Conservation (phyloP, 2,888 invertebrate species). For the Poecilobothrus nobilitatus region DNA sequence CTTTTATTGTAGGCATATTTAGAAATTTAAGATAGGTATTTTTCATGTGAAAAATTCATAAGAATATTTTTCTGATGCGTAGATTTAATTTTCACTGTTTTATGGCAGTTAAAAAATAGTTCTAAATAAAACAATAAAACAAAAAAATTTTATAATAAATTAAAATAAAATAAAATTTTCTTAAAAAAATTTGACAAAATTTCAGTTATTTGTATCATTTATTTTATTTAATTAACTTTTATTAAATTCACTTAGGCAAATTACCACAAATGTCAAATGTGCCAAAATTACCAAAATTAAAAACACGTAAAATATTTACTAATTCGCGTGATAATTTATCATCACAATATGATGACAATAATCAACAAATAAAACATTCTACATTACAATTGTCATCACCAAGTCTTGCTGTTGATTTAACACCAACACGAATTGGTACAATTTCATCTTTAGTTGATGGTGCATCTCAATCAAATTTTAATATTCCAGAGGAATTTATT, state of each 20-base stretch:
- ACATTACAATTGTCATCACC: slow-evolving; percentile 19
- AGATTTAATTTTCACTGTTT: no score
- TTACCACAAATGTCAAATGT: slow-evolving; percentile 29
- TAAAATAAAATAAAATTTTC: no score
- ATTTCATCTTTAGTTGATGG: slow-evolving; percentile 31
- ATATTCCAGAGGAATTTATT: slow-evolving; percentile 22
- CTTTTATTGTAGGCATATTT: no score
- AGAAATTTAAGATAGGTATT: no score
- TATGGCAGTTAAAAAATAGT: no score
- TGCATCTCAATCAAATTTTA: slow-evolving; percentile 17
- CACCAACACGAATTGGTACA: slow-evolving; percentile 39
- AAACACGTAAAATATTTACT: slow-evolving; percentile 36
- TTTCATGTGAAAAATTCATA: no score
- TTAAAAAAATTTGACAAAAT: no score
- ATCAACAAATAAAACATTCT: slow-evolving; percentile 12
- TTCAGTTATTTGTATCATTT: no score
- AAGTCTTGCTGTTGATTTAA: slow-evolving; percentile 33
- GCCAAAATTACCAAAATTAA: slow-evolving; percentile 35
- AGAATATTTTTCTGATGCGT: no score
- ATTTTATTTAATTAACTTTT: slow-evolving; percentile 10
- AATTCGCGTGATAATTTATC: slow-evolving; percentile 18
- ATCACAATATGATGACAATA: background rate
- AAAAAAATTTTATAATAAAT: no score
- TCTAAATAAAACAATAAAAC: no score
- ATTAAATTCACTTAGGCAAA: slow-evolving; percentile 30